Evolutionary conservation across 2,888 invertebrate species (phyloP).

Genomic region (Himalopsyche japonica): DNA sequence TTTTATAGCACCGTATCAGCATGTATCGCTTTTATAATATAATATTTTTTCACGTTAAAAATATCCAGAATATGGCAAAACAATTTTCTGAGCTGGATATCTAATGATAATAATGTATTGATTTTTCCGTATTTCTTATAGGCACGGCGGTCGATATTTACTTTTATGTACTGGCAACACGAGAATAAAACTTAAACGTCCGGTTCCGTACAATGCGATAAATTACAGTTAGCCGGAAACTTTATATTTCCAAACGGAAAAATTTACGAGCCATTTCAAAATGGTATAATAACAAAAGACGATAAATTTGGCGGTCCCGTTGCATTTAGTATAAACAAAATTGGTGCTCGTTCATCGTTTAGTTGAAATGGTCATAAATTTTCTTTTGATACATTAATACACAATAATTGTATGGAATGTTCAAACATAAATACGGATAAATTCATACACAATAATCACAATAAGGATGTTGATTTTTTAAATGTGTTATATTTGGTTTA

Average conservation of each 20-base stretch:
- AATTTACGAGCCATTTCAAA: conserved; percentile 38
- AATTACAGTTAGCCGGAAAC: conserved; percentile 34
- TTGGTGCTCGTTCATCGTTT: neutral
- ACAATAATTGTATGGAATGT: neutral
- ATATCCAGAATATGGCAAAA: too few relatives aligned
- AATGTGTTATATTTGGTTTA: too few relatives aligned
- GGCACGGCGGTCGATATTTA: neutral
- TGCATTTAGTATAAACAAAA: conserved; percentile 12
- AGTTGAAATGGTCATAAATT: neutral
- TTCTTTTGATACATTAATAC: neutral
- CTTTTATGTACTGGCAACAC: neutral
- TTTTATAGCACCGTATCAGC: too few relatives aligned
- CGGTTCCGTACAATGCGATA: conserved; percentile 27
- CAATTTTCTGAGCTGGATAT: too few relatives aligned
- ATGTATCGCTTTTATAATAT: too few relatives aligned
- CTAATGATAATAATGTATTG: too few relatives aligned
- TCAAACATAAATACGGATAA: neutral
- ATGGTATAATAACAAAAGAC: conserved; percentile 30
- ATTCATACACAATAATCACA: too few relatives aligned
- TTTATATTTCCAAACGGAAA: conserved; percentile 35
- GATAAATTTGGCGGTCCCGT: conserved; percentile 25
- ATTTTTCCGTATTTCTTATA: neutral
- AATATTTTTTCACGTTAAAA: too few relatives aligned
- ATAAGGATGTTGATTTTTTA: too few relatives aligned
- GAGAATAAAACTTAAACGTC: conserved; percentile 29